Evolutionary conservation across 2,113 vertebrate species (phyloP), one percentile per base, ranked within the genome.

Genomic region (Ginglymostoma cirratum): DNA sequence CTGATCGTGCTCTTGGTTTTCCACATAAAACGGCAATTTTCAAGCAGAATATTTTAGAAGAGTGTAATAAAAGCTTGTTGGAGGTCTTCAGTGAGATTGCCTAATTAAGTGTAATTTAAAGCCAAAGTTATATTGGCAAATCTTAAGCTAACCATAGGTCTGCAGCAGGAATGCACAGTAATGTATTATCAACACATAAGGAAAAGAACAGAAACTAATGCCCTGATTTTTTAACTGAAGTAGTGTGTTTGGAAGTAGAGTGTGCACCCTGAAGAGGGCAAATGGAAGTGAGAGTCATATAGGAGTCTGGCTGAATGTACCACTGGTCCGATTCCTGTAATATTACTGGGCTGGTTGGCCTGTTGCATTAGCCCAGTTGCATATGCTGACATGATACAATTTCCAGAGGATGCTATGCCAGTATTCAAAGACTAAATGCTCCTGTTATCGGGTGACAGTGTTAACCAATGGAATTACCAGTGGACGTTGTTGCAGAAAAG

Each of bases 81-180:
- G 67, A 70, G 66, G 67, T 95, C 67, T 95, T 95, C 69, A 72
- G 42, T 95, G 94, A 72, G 94, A 95, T 95, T 95, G 94, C 69
- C 67, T 95, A 95, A 95, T 52, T 95, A 95, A 95, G 21, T 95
- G 94, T 95, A 95, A 95, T 95, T 95, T 70, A 52, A 95, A 95
- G 45, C 94, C 72, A n/a, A 48, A 95, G 94, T 72, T 95, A 95
- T 72, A 72, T 72, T 72, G 94, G 94, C 67, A 95, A 95, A 95
- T 52, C 66, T 17, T 72, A 95, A 76, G 27, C 94, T 76, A 95
- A 72, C 69, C 42, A 27, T 95, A 95, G 72, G 23, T 70, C 69
- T 95, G 94, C 27, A 95, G 67, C 69, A 95, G 69, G 42, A 95
- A 52, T 72, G 45, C 94, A 48, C 12, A 72, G 94, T 76, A 72